Evolutionary conservation across 2,797 vertebrate species (phyloP), one percentile per base, ranked within the genome.

Genomic region (Thripadectes ignobilis): DNA sequence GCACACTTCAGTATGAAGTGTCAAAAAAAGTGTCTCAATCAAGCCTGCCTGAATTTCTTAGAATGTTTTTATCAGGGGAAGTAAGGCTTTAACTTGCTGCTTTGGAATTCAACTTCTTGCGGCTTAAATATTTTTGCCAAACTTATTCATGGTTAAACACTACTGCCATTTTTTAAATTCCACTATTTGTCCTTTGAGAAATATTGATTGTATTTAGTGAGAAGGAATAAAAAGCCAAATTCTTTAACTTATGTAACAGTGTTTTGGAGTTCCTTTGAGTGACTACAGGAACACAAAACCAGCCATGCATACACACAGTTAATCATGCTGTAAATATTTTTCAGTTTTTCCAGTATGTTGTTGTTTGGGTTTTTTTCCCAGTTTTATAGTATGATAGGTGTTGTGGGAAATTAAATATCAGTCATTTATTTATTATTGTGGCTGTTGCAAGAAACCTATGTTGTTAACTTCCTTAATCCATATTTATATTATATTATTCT

Each of bases 21-120:
- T 97, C 83, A 94, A 91, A 97, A 97, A 97, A 96, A 92, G 96
- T 97, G 96, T 98, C 97, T 97, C 96, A 97, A 97, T 97, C 96
- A 97, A 96, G 95, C 74, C 68, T 97, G 95, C 38, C 61, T 96
- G 79, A 65, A 93, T 97, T 97, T 97, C 66, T 91, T 94, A 91
- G 81, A 88, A 75, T 91, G 86, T 92, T 97, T 97, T 95, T 97
- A 91, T 97, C 79, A 82, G 45, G 95, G 96, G 86, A 97, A 98
- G 95, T 96, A 95, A 94, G 98, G 93, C 58, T 98, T 97, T 95
- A 93, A 97, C 97, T 97, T 96, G 96, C 96, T 98, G 57, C 93
- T 96, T 97, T 95, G 78, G 83, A 96, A 96, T 97, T 98, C 74
- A 94, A 34, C 75, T 95, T 96, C 83, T 92, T 30, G 9, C 96